A percentile compares a stretch with the other conserved stretches of the same genome.
Conservation (phyloP, 2,888 invertebrate genomes). For the Yponomeuta sedellus region DNA sequence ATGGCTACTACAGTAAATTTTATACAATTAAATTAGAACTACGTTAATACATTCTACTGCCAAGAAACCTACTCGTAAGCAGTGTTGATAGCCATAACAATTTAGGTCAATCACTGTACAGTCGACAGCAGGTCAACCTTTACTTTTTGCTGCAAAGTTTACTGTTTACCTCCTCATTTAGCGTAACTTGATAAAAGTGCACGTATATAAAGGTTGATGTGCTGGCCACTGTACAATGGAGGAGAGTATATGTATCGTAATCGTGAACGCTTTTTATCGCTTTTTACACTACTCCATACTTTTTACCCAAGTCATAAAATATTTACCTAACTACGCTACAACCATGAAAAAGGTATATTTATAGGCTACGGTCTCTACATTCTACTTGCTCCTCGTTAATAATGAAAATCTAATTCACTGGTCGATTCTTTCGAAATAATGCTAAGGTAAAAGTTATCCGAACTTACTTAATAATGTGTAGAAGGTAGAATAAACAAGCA, state of each 20-base stretch:
- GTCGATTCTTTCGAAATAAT: constrained; percentile 13
- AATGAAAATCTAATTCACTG: constrained; percentile 13
- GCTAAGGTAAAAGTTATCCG: not conserved
- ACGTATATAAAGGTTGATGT: too few relatives aligned
- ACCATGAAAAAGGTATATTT: constrained; percentile 28
- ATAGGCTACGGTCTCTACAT: constrained; percentile 22
- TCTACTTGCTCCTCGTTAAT: constrained; percentile 12
- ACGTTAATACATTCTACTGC: constrained; percentile 28
- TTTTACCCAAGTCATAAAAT: not conserved
- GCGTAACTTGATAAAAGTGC: too few relatives aligned
- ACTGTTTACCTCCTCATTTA: too few relatives aligned
- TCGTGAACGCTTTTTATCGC: not conserved
- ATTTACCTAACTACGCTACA: constrained; percentile 33
- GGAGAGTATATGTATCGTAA: not conserved
- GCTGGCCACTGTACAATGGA: too few relatives aligned
- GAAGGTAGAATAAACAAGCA: constrained; percentile 10
- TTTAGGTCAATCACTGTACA: not conserved
- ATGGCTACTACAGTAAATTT: constrained; percentile 9
- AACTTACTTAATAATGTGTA: not conserved
- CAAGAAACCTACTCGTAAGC: constrained; percentile 33
- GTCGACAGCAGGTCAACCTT: too few relatives aligned
- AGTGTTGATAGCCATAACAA: not conserved
- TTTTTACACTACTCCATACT: not conserved
- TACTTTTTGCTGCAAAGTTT: too few relatives aligned
- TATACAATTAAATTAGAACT: constrained; percentile 18